phyloP scores from a whole-genome alignment of 2,888 invertebrate genomes.

The Ctenicera cuprea region DNA sequence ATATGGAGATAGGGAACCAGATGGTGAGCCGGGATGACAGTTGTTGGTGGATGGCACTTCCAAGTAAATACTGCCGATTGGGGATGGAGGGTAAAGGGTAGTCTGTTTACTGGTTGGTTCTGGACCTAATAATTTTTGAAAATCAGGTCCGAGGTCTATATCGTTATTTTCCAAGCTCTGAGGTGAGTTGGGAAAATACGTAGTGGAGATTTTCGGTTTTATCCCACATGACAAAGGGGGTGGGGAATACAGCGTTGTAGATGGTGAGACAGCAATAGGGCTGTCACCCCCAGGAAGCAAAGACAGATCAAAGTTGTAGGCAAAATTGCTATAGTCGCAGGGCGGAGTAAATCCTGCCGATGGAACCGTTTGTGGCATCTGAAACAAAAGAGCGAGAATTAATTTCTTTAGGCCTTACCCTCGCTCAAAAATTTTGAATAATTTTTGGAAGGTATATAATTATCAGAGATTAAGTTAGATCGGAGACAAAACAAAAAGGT shows the following conservation, averaged over 20 bases:
- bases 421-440: too few relatives aligned
- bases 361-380: conserved; percentile 91
- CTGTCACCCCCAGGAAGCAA: conserved; percentile 80
- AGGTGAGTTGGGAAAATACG: conserved; percentile 66
- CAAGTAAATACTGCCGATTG: conserved; percentile 64
- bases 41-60: conserved; percentile 70
- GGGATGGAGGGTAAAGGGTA: conserved; percentile 51
- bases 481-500: too few relatives aligned
- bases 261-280: conserved; percentile 73
- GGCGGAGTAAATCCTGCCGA: conserved; percentile 85
- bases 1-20: conserved; percentile 68
- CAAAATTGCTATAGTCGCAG: conserved; percentile 78
- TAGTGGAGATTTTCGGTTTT: conserved; percentile 68
- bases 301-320: conserved; percentile 83
- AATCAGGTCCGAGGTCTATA: conserved; percentile 68
- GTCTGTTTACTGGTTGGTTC: conserved; percentile 53
- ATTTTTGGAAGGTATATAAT: too few relatives aligned
- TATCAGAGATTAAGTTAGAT: too few relatives aligned
- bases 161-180: conserved; percentile 62
- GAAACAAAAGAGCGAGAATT: conserved; percentile 66
- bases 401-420: not conserved
- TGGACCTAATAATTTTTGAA: conserved; percentile 67
- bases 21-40: conserved; percentile 64
- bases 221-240: conserved; percentile 72
- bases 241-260: conserved; percentile 68